These are phyloP conservation scores for Beris morrisii DNA, from an alignment of 2,888 invertebrate genomes.

Conservation along the genomic window DNA sequence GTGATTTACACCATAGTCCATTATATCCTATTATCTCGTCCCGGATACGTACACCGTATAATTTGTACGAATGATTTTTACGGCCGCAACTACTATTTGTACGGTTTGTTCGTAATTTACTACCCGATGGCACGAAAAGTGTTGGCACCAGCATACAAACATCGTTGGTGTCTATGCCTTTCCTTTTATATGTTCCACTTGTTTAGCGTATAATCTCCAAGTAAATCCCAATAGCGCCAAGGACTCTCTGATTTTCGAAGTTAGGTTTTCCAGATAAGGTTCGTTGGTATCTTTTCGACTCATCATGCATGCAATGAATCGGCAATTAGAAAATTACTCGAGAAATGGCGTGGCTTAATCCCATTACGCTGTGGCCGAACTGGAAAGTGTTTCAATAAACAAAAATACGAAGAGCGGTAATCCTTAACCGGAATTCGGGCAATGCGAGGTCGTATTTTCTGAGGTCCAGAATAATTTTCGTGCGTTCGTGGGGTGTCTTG, in stretches of 20 bases:
- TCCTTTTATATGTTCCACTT: constrained; percentile 27
- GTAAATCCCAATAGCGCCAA: too few relatives aligned
- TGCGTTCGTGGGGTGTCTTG: too few relatives aligned
- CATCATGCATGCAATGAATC: constrained; percentile 31
- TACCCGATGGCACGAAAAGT: constrained; percentile 32
- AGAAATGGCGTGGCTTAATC: constrained; percentile 19
- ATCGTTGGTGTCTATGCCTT: constrained; percentile 15
- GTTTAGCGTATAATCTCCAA: constrained; percentile 18
- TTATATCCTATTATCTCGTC: constrained; percentile 33
- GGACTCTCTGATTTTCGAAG: too few relatives aligned
- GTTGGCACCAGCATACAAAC: constrained; percentile 32
- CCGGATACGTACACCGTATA: constrained; percentile 34
- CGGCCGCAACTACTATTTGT: constrained; percentile 29
- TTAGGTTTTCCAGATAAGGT: too few relatives aligned
- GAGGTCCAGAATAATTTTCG: too few relatives aligned
- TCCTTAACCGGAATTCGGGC: too few relatives aligned
- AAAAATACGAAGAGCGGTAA: not conserved
- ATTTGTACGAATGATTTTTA: constrained; percentile 38
- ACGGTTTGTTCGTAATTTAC: constrained; percentile 28
- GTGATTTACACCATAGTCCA: constrained; percentile 9
- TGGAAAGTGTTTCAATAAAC: constrained; percentile 17
- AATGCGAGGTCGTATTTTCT: too few relatives aligned
- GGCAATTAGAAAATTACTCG: constrained; percentile 28
- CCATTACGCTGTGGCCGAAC: constrained; percentile 7
- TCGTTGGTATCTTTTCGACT: constrained; percentile 10